Percentiles rank a stretch among this genome's conserved stretches.
These are phyloP conservation scores for Podarcis siculus DNA, from an alignment of 2,797 vertebrate genomes.

Conservation along the genomic window DNA sequence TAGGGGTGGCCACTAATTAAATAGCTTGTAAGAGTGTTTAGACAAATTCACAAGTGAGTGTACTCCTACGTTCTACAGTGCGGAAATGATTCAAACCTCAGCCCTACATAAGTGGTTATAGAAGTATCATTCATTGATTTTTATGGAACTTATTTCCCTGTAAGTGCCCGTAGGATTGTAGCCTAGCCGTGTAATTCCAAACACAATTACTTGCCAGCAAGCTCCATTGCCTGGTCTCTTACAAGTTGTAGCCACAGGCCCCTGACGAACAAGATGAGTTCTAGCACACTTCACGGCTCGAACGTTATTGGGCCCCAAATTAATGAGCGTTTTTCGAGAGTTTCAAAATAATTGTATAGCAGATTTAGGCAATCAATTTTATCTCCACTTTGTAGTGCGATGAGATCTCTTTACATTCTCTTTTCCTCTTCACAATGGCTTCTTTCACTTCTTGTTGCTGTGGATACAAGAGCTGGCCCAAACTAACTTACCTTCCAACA, in stretches of 20 bases:
- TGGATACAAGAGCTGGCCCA: background rate
- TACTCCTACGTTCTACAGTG: background rate
- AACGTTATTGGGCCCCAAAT: constrained; percentile 1
- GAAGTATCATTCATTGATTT: background rate
- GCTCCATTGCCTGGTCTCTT: background rate
- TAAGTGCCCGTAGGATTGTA: background rate
- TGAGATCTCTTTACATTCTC: background rate
- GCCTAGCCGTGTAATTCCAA: background rate
- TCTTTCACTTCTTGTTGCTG: background rate
- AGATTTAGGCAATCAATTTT: constrained; percentile 1
- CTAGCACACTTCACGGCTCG: background rate
- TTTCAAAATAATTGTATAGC: constrained; percentile 4
- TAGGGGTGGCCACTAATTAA: background rate
- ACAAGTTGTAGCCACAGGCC: background rate
- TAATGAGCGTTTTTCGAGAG: background rate
- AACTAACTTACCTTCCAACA: too few relatives aligned
- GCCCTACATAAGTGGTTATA: background rate
- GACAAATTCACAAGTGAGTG: background rate
- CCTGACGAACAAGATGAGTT: background rate
- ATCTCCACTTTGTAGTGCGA: background rate
- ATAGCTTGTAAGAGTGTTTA: background rate
- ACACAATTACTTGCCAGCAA: constrained; percentile 10
- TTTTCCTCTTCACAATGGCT: background rate
- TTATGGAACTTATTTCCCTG: constrained; percentile 14
- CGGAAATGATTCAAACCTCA: background rate